Conservation (phyloP, 2,888 invertebrate genomes). For the Tubiluchus corallicola region DNA sequence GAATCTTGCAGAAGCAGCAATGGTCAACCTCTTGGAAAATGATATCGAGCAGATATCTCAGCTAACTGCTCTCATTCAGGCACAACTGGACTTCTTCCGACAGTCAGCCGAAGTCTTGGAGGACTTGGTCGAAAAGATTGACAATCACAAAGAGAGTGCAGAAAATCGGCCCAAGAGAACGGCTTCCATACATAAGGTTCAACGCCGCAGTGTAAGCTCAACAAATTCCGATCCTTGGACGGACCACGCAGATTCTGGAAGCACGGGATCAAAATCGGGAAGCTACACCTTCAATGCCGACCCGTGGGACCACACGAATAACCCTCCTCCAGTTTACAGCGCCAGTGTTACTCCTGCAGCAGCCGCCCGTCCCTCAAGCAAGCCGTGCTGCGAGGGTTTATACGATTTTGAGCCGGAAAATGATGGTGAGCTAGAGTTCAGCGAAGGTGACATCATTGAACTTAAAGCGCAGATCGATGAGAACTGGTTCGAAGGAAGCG, state of each 20-base stretch:
- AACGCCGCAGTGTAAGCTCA: not conserved
- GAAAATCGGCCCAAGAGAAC: not conserved
- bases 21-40: conserved; percentile 95
- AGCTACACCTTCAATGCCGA: not conserved
- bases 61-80: conserved; percentile 84
- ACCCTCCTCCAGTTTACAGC: not conserved
- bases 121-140: conserved; percentile 59
- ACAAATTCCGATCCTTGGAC: not conserved
- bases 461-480: not conserved
- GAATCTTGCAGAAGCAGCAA: conserved; percentile 89
- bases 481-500: not conserved
- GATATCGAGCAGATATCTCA: conserved; percentile 99
- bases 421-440: not conserved
- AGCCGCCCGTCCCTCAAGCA: not conserved
- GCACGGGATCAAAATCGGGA: not conserved
- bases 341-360: too few relatives aligned
- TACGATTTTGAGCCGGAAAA: conserved; percentile 3
- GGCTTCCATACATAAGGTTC: not conserved
- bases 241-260: not conserved
- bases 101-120: conserved; percentile 84
- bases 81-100: conserved; percentile 84
- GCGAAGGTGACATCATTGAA: not conserved
- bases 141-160: conserved; percentile 38
- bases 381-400: conserved; percentile 6
- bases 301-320: conserved; percentile 3